Evolutionary conservation across 2,113 vertebrate genomes (phyloP).

Genomic region (Syrmaticus mikado): DNA sequence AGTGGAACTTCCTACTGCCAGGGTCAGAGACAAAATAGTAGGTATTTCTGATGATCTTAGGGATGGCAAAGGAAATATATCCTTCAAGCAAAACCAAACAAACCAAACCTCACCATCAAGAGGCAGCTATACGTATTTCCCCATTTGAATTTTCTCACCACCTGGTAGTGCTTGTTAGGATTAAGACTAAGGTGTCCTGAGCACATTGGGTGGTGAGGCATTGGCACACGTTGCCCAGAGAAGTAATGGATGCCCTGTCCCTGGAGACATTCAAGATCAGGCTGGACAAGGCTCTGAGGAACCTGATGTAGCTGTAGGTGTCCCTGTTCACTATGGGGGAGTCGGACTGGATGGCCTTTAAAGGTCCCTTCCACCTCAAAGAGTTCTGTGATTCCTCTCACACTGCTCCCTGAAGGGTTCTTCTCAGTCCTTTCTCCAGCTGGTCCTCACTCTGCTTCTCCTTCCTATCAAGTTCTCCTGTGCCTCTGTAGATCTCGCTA

Average conservation of each 20-base stretch:
- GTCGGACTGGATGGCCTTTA: too few species aligned
- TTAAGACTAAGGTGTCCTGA: background rate
- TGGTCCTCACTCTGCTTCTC: background rate
- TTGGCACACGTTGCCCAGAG: too few species aligned
- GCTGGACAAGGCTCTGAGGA: too few species aligned
- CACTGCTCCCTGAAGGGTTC: background rate
- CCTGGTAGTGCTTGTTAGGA: background rate
- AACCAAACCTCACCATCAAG: background rate
- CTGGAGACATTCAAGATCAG: too few species aligned
- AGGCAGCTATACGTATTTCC: background rate
- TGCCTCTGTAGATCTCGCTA: background rate
- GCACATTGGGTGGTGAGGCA: background rate
- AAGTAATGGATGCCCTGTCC: too few species aligned
- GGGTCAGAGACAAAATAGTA: background rate
- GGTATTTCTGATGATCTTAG: background rate
- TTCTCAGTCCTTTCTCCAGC: constrained; percentile 9
- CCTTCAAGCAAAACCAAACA: background rate
- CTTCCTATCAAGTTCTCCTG: background rate
- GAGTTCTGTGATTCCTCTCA: background rate
- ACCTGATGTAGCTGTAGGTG: too few species aligned
- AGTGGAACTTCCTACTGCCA: background rate
- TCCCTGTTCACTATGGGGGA: too few species aligned
- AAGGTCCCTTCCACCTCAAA: too few species aligned
- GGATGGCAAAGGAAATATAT: background rate
- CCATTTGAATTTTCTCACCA: background rate